Evolutionary conservation across 2,113 vertebrate genomes (phyloP).

Genomic region (Pangasianodon hypophthalmus): DNA sequence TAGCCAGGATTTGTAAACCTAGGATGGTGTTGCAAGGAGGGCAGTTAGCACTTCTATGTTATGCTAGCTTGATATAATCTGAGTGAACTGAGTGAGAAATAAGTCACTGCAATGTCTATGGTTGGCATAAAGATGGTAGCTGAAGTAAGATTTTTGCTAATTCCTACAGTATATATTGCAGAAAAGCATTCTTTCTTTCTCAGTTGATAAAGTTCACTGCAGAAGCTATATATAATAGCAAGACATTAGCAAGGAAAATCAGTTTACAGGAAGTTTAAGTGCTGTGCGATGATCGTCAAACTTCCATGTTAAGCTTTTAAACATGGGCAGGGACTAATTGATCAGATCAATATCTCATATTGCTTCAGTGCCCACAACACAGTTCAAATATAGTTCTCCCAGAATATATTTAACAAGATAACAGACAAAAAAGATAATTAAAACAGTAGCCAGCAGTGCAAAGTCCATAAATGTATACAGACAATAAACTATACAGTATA

Average conservation of each 20-base stretch:
- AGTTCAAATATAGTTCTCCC: neutral
- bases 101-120: neutral
- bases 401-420: neutral
- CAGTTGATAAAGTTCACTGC: neutral
- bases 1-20: neutral
- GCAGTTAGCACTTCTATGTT: neutral
- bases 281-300: neutral
- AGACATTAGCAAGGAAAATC: neutral
- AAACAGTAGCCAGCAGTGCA: neutral
- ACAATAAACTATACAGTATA: neutral
- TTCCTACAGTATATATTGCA: neutral
- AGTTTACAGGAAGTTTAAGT: neutral
- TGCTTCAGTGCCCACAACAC: neutral
- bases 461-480: neutral
- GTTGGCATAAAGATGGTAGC: neutral
- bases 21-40: neutral
- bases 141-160: neutral
- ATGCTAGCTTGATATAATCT: neutral
- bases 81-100: neutral
- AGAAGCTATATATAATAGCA: neutral
- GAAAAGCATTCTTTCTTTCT: neutral
- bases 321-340: neutral
- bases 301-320: neutral
- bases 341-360: neutral
- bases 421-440: neutral